Conservation (phyloP, 2,113 vertebrate genomes). For the Anguilla rostrata region DNA sequence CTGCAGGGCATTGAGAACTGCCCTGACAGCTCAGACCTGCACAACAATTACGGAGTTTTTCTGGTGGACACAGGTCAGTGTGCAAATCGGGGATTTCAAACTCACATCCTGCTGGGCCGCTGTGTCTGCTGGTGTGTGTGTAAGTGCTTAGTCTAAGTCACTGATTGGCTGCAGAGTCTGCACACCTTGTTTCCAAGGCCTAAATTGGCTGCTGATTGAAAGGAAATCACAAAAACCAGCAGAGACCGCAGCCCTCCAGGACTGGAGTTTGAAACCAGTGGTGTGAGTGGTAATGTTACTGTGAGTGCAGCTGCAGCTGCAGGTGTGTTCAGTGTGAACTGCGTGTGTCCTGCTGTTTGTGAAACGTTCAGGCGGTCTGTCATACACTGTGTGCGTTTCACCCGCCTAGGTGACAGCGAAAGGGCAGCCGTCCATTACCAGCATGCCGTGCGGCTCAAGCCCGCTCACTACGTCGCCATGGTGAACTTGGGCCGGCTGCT, state of each 20-base stretch:
- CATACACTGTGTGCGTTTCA: neutral
- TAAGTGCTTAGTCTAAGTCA: too few species aligned
- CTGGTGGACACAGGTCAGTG: slow-evolving; percentile 89
- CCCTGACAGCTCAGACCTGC: slow-evolving; percentile 90
- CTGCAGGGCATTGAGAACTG: slow-evolving; percentile 86
- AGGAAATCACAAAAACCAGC: too few species aligned
- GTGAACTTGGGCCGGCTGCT: slow-evolving; percentile 94
- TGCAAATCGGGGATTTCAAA: neutral
- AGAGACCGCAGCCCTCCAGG: too few species aligned
- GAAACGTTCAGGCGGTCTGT: neutral
- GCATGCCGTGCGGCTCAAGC: slow-evolving; percentile 85
- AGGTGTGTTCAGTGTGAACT: neutral
- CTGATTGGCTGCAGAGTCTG: too few species aligned
- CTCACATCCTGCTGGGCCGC: too few species aligned
- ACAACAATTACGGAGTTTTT: slow-evolving; percentile 96
- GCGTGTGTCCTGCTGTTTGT: neutral
- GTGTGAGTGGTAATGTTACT: neutral
- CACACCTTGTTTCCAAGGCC: too few species aligned
- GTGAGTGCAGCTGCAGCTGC: neutral
- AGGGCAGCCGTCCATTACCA: slow-evolving; percentile 83
- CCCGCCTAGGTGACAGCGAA: slow-evolving; percentile 73
- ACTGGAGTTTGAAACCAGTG: too few species aligned
- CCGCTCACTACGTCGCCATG: slow-evolving; percentile 91
- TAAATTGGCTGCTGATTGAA: too few species aligned
- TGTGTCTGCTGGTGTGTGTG: neutral